A percentile compares a stretch with the other conserved stretches of the same genome.
Conservation (phyloP, 2,888 invertebrate genomes). For the Mesochorus sp. region DNA sequence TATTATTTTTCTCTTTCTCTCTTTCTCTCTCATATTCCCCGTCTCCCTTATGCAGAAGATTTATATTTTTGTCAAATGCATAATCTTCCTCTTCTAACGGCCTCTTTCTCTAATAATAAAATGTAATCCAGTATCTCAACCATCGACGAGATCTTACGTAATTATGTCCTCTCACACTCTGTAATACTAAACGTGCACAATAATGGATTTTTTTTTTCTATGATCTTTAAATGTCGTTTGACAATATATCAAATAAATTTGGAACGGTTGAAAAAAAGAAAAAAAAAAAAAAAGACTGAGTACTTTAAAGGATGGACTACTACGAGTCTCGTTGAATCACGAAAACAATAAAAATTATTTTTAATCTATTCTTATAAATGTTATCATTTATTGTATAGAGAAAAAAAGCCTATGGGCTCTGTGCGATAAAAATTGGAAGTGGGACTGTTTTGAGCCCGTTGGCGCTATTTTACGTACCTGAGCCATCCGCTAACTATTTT, state of each 20-base stretch:
- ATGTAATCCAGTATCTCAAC: conserved; percentile 66
- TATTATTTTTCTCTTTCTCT: conserved; percentile 41
- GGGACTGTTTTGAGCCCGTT: no score
- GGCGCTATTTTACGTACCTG: no score
- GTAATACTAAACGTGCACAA: conserved; percentile 77
- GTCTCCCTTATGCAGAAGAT: conserved; percentile 61
- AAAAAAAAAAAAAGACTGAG: no score
- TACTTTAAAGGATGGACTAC: no score
- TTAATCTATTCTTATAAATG: no score
- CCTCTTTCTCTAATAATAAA: conserved; percentile 30
- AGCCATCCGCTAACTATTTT: no score
- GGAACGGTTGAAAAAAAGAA: conserved; percentile 70
- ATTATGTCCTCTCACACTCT: conserved; percentile 70
- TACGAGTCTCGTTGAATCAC: no score
- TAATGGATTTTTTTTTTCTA: conserved; percentile 67
- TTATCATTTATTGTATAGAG: no score
- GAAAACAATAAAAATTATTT: no score
- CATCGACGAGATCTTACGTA: conserved; percentile 68
- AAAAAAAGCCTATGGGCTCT: no score
- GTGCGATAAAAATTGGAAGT: no score
- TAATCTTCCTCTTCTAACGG: conserved; percentile 68
- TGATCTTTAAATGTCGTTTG: conserved; percentile 68
- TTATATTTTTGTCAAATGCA: conserved; percentile 79
- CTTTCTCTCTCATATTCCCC: neutral
- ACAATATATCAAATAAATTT: conserved; percentile 70